Evolutionary conservation across 2,113 vertebrate species (phyloP).

Genomic region (Ramphastos sulfuratus): DNA sequence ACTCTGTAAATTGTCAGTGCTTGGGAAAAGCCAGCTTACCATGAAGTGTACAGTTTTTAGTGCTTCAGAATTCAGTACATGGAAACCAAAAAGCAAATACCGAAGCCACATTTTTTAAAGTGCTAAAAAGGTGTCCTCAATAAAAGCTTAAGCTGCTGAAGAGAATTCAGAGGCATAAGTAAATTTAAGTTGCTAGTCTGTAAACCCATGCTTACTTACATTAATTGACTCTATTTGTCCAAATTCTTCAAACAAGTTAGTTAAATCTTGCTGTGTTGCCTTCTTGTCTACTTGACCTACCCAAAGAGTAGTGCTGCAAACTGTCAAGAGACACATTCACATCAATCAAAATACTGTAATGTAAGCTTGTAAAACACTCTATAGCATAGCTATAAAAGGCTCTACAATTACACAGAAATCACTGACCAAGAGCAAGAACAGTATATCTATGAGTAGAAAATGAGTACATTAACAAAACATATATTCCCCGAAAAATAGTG

Average conservation of each 20-base stretch:
- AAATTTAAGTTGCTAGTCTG: background rate
- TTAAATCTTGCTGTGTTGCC: slow-evolving; percentile 96
- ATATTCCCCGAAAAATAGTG: background rate
- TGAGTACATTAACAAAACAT: background rate
- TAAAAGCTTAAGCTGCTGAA: background rate
- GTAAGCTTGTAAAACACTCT: background rate
- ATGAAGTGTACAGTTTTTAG: background rate
- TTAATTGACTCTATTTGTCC: slow-evolving; percentile 99
- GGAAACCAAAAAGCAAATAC: background rate
- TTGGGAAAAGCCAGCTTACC: background rate
- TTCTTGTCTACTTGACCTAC: slow-evolving; percentile 99
- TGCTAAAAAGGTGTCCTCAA: background rate
- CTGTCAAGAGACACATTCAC: slow-evolving; percentile 72
- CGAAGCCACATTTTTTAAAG: background rate
- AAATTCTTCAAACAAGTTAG: slow-evolving; percentile 98
- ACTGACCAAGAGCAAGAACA: background rate
- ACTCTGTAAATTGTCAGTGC: background rate
- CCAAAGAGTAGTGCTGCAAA: slow-evolving; percentile 98
- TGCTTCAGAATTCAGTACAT: background rate
- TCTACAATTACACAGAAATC: background rate
- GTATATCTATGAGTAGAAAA: background rate
- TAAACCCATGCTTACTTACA: slow-evolving; percentile 76
- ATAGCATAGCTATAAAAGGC: background rate
- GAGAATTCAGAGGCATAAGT: background rate
- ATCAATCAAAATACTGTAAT: background rate